These are phyloP conservation scores for Sycobia sp. DNA, from an alignment of 1,140 invertebrate species.

Conservation along the genomic window DNA sequence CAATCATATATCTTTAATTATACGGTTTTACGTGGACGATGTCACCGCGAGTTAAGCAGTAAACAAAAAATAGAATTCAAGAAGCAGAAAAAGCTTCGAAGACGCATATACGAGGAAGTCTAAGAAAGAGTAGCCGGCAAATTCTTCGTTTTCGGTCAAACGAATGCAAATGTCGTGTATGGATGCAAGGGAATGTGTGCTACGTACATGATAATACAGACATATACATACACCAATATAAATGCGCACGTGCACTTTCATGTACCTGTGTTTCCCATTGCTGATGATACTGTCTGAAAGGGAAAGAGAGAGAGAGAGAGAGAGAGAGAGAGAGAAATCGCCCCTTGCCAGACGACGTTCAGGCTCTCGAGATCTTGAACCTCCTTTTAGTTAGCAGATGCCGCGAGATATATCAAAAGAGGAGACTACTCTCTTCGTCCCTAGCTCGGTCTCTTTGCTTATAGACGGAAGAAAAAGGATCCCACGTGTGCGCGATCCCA, in stretches of 20 bases:
- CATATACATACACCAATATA: no score
- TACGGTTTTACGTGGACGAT: slow-evolving; percentile 49
- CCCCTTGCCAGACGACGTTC: slow-evolving; percentile 5
- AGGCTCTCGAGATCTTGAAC: slow-evolving; percentile 45
- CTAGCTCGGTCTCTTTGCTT: neutral
- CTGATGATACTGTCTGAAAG: no score
- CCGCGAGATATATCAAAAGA: slow-evolving; percentile 48
- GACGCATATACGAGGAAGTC: no score
- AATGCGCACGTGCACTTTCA: slow-evolving; percentile 32
- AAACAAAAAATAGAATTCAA: no score
- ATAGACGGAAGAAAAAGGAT: slow-evolving; percentile 4
- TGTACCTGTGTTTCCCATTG: no score
- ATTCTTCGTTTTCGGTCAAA: no score
- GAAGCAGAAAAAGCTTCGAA: no score
- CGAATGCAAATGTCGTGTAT: slow-evolving; percentile 51
- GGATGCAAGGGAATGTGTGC: slow-evolving; percentile 25
- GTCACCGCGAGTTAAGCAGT: slow-evolving; percentile 32
- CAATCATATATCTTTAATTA: slow-evolving; percentile 60
- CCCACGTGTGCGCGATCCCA: slow-evolving; percentile 25
- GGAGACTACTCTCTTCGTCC: slow-evolving; percentile 6
- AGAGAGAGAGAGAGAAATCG: no score
- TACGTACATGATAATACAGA: no score
- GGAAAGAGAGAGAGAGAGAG: no score
- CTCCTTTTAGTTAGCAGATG: slow-evolving; percentile 59
- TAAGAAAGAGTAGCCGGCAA: no score